phyloP scores from a whole-genome alignment of 2,797 vertebrate species.

The Petrocephalus sullivani region DNA sequence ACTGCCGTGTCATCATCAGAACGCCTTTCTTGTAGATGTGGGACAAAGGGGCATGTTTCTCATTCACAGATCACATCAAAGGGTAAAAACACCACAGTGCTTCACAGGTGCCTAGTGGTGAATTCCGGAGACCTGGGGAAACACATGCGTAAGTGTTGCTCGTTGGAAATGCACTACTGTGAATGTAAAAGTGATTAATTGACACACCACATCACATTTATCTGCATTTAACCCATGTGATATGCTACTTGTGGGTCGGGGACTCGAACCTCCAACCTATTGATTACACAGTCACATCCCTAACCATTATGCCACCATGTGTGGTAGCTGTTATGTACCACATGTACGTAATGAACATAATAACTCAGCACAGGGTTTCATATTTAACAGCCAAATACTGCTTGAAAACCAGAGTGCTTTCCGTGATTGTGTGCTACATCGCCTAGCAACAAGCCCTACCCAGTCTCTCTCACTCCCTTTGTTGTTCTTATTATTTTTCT shows the following conservation, averaged over 20 bases:
- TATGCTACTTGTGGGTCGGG: too few relatives aligned
- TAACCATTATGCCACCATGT: too few relatives aligned
- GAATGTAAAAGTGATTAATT: background rate
- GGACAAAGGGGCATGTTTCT: constrained; percentile 30
- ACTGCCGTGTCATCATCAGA: background rate
- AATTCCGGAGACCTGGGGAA: constrained; percentile 73
- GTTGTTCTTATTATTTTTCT: background rate
- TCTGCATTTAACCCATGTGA: too few relatives aligned
- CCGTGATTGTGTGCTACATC: background rate
- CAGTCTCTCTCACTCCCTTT: background rate
- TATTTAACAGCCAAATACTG: background rate
- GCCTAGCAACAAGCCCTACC: background rate
- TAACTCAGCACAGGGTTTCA: background rate
- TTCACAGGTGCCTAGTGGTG: constrained; percentile 56
- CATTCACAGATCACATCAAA: constrained; percentile 79
- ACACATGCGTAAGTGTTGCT: constrained; percentile 81
- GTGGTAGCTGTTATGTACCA: too few relatives aligned
- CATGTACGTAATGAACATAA: background rate
- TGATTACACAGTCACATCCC: too few relatives aligned
- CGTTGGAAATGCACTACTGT: background rate
- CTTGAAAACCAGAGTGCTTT: background rate
- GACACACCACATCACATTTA: too few relatives aligned
- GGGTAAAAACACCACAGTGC: constrained; percentile 61
- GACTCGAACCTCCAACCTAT: too few relatives aligned
- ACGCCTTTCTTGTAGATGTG: background rate